phyloP scores from a whole-genome alignment of 2,888 invertebrate species.

The Nycteola revayana region DNA sequence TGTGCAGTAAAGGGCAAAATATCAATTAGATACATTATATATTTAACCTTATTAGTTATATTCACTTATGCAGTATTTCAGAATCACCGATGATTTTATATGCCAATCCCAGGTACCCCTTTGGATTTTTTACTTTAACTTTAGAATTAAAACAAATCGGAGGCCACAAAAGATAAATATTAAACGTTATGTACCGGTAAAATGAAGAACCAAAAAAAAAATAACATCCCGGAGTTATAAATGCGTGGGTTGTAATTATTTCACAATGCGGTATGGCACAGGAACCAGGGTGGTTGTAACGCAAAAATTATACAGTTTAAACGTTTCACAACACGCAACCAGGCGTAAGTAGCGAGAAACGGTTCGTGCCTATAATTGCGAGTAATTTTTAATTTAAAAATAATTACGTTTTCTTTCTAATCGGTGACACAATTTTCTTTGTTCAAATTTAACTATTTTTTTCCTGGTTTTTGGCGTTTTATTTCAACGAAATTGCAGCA shows the following conservation, averaged over 20 bases:
- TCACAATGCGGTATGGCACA: constrained; percentile 25
- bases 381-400: constrained; percentile 43
- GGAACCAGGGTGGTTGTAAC: constrained; percentile 38
- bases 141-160: too few relatives aligned
- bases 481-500: too few relatives aligned
- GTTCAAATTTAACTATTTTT: constrained; percentile 1
- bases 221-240: constrained; percentile 12
- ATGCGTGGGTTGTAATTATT: constrained; percentile 33
- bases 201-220: too few relatives aligned
- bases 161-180: too few relatives aligned
- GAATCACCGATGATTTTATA: too few relatives aligned
- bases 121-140: too few relatives aligned
- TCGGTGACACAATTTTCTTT: constrained; percentile 16
- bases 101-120: too few relatives aligned
- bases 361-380: constrained; percentile 45
- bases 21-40: too few relatives aligned
- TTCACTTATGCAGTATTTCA: too few relatives aligned
- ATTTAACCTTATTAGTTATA: too few relatives aligned
- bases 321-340: constrained; percentile 44
- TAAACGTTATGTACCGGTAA: too few relatives aligned
- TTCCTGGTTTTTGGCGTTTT: neutral
- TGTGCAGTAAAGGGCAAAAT: too few relatives aligned
- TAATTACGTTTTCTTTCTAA: constrained; percentile 31
- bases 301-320: constrained; percentile 48
- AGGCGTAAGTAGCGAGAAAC: constrained; percentile 35